Evolutionary conservation across 2,113 vertebrate species (phyloP).

Genomic region (Delphinus delphis): DNA sequence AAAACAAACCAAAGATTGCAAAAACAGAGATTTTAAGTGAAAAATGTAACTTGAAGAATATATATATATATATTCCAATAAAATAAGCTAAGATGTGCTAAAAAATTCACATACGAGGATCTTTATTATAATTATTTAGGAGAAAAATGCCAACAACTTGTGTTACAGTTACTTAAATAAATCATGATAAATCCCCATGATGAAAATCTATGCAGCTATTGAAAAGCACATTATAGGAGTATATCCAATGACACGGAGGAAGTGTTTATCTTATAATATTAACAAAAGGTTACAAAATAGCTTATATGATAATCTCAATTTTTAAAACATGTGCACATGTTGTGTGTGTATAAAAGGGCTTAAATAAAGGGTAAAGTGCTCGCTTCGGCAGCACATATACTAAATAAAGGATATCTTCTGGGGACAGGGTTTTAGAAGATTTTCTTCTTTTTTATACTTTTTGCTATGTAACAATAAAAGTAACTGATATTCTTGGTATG

Average conservation of each 20-base stretch:
- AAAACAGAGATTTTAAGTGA: background rate
- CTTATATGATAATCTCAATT: background rate
- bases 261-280: background rate
- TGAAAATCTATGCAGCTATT: background rate
- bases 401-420: background rate
- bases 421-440: background rate
- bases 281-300: constrained; percentile 4
- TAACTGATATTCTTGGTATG: background rate
- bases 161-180: constrained; percentile 3
- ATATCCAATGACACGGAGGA: background rate
- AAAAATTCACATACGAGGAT: background rate
- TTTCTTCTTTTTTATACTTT: background rate
- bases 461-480: background rate
- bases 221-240: background rate
- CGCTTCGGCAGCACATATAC: too few species aligned
- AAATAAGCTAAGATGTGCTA: background rate
- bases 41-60: background rate
- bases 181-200: background rate
- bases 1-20: constrained; percentile 30
- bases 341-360: background rate
- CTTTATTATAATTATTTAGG: background rate
- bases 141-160: background rate
- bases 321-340: background rate
- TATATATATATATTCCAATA: background rate
- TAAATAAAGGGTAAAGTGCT: background rate